Evolutionary conservation across 1,140 invertebrate genomes (phyloP).

Genomic region (Eumeta japonica): DNA sequence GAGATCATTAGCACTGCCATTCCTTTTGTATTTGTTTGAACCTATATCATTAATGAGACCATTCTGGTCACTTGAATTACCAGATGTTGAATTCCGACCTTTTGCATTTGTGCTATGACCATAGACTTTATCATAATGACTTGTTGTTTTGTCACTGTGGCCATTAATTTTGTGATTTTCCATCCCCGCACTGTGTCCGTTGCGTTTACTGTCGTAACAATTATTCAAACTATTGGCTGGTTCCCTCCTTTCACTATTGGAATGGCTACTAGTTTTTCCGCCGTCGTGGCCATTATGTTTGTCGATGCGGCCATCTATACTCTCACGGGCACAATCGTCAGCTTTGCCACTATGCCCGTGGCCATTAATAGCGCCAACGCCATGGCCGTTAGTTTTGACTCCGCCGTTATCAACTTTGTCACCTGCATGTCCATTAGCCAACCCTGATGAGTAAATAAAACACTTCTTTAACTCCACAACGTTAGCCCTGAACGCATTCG

Average conservation of each 20-base stretch:
- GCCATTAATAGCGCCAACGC: constrained; percentile 10
- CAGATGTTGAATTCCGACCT: background rate
- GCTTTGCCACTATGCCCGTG: constrained; percentile 14
- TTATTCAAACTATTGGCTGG: no score
- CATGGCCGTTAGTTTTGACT: constrained; percentile 11
- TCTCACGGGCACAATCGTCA: constrained; percentile 12
- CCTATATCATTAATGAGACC: no score
- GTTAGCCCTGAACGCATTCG: no score
- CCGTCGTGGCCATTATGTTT: no score
- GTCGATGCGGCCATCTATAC: constrained; percentile 1
- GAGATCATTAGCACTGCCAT: constrained; percentile 27
- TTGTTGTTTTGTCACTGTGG: constrained; percentile 13
- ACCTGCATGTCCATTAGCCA: constrained; percentile 30
- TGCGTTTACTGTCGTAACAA: constrained; percentile 10
- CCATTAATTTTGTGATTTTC: constrained; percentile 27
- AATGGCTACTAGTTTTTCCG: no score
- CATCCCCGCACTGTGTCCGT: no score
- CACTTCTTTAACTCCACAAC: constrained; percentile 25
- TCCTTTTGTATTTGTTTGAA: no score
- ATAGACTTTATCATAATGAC: constrained; percentile 3
- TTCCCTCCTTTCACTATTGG: no score
- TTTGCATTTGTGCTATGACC: constrained; percentile 1
- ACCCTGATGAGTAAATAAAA: constrained; percentile 42
- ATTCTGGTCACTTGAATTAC: no score
- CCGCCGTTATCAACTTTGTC: constrained; percentile 25